Base-by-base conservation (phyloP, 2,797 vertebrate genomes). In the Dendrocincla tyrannina region DNA sequence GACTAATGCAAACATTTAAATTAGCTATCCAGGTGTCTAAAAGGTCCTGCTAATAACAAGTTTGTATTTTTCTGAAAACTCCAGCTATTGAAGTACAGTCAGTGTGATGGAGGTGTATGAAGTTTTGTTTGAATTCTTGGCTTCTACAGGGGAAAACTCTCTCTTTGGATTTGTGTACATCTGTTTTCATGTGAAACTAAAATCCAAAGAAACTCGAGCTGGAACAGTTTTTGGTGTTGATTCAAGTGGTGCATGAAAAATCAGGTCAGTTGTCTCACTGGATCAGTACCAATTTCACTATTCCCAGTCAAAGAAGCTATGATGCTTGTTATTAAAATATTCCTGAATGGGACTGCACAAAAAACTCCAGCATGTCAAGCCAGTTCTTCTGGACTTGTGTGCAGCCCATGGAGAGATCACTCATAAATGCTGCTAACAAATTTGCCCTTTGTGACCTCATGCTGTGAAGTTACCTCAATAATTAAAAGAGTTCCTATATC, bases 381-480 rank as follows among this genome's bases (percentile, higher is more conserved):
- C 82, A 44, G 17, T 78, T 89, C 76, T 83, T 84, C 59, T 37
- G 53, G 89, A 67, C n/a, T 88, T 76, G 41, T 39, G 41, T 23
- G 52, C 67, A 94, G 66, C 47, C 84, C 50, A 7, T 78, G 81
- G 78, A 87, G 88, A 89, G 75, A 91, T 79, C 78, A 53, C 83
- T 95, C 86, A 82, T 95, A 95, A 97, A 89, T 78, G 53, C 83
- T 84, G 68, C 76, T 96, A 93, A 95, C 88, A 93, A 96, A 96
- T 88, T 85, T 95, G 95, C 92, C 88, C 95, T 96, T 92, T 37
- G 47, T 25, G 85, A 97, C 85, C 92, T 76, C 98, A 90, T 89
- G 95, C 97, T 98, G 97, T 95, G 97, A 97, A 98, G 96, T 96
- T 97, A 97, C 97, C 87, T 91, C 95, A 97, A 96, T 97, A 98